phyloP scores from a whole-genome alignment of 2,113 vertebrate species.

The Struthidea cinerea region DNA sequence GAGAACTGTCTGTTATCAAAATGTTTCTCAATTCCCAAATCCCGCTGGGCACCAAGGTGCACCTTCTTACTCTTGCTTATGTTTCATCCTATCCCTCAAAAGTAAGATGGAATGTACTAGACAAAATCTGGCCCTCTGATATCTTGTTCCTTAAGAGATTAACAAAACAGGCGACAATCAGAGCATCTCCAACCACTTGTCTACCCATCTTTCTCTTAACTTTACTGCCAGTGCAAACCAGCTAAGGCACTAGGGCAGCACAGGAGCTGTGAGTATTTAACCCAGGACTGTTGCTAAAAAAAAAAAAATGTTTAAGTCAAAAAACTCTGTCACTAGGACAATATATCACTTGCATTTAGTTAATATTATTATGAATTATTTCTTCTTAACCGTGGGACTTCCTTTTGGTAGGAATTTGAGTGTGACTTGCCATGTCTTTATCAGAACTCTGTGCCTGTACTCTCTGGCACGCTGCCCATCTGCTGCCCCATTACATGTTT shows the following conservation, averaged over 20 bases:
- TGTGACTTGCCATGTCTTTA: background rate
- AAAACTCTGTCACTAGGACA: background rate
- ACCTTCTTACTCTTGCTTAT: background rate
- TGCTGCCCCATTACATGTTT: accelerated
- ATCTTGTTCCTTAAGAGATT: background rate
- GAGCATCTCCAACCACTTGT: background rate
- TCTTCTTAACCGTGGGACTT: accelerated
- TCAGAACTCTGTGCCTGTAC: background rate
- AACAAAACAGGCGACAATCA: background rate
- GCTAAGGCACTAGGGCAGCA: background rate
- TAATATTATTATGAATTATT: background rate
- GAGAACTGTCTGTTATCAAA: background rate
- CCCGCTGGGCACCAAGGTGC: background rate
- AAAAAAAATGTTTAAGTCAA: background rate
- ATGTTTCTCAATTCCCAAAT: background rate
- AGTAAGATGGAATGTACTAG: background rate
- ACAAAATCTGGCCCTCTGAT: background rate
- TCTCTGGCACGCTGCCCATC: background rate
- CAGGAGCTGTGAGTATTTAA: background rate
- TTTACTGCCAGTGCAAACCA: background rate
- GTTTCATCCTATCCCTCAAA: background rate
- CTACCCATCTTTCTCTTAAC: background rate
- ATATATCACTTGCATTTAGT: background rate
- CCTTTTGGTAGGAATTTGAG: background rate
- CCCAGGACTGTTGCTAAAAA: background rate